Percentiles rank a stretch among this genome's conserved stretches.
Conservation (phyloP, 2,888 invertebrate genomes). For the Tiphia femorata region DNA sequence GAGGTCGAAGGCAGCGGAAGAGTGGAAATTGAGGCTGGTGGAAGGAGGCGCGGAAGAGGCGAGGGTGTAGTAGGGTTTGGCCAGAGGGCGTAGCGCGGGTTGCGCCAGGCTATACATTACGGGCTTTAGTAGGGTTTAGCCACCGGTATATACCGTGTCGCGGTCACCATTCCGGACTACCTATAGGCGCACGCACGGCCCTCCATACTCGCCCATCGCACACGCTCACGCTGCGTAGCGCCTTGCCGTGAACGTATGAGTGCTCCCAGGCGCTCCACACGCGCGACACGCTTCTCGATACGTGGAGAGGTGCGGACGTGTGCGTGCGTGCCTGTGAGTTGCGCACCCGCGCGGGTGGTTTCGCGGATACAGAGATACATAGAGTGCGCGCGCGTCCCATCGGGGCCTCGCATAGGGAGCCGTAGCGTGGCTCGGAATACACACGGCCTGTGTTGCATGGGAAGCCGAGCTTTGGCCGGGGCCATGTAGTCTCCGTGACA, state of each 20-base stretch:
- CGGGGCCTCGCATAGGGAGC: constrained; percentile 18
- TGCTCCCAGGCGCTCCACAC: background rate
- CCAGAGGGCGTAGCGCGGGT: constrained; percentile 46
- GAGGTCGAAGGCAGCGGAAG: constrained; percentile 12
- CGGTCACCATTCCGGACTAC: constrained; percentile 54
- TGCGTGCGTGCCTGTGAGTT: constrained; percentile 3
- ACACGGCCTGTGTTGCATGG: constrained; percentile 12
- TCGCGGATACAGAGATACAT: background rate
- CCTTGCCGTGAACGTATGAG: background rate
- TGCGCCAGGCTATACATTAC: constrained; percentile 56
- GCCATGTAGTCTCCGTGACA: constrained; percentile 50
- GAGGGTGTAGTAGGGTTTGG: constrained; percentile 29
- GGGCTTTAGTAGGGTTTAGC: constrained; percentile 60
- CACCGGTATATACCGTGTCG: constrained; percentile 52
- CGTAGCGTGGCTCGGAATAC: constrained; percentile 21
- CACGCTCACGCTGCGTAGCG: constrained; percentile 6
- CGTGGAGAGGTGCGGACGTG: constrained; percentile 4
- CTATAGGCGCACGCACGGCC: constrained; percentile 16
- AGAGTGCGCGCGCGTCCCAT: constrained; percentile 6
- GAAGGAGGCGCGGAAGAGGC: constrained; percentile 7
- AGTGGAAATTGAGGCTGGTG: constrained; percentile 1
- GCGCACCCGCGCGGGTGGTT: background rate
- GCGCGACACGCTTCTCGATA: constrained; percentile 12
- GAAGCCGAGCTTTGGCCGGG: constrained; percentile 34
- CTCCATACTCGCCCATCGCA: background rate